Conservation (phyloP, 2,797 vertebrate species). For the Adelosebastes latens region DNA sequence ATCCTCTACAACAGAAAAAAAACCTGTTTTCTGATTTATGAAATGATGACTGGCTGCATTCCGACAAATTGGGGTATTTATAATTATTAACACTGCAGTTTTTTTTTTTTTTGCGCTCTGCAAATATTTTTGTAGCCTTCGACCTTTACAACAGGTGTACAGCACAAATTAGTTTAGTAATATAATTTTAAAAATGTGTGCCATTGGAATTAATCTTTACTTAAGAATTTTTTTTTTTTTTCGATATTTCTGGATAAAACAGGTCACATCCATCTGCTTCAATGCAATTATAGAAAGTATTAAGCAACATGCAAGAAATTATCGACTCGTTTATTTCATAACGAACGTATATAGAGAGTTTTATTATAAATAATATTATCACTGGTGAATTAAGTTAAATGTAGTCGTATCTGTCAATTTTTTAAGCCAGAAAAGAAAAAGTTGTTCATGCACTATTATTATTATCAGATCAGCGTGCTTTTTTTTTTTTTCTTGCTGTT, state of each 20-base stretch:
- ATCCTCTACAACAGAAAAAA: conserved; percentile 34
- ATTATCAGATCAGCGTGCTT: background rate
- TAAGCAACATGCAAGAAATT: background rate
- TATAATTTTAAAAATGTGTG: background rate
- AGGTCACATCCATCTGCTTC: background rate
- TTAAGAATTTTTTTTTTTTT: background rate
- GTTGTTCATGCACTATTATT: background rate
- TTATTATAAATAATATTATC: background rate
- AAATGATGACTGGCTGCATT: conserved; percentile 50
- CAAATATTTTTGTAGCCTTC: background rate
- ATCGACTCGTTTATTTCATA: background rate
- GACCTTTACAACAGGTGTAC: conserved; percentile 33
- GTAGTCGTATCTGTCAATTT: background rate
- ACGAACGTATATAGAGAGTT: background rate
- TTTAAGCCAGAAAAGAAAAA: background rate
- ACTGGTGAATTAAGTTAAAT: background rate
- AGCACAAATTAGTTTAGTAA: background rate
- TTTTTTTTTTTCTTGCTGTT: background rate
- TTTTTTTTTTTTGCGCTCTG: background rate
- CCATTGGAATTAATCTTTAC: background rate
- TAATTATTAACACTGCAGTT: conserved; percentile 6
- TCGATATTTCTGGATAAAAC: background rate
- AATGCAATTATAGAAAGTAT: background rate
- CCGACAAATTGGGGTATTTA: conserved; percentile 20
- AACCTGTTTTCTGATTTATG: conserved; percentile 52